Base-by-base conservation (phyloP, 2,888 invertebrate species). In the Ectropis crepuscularia region DNA sequence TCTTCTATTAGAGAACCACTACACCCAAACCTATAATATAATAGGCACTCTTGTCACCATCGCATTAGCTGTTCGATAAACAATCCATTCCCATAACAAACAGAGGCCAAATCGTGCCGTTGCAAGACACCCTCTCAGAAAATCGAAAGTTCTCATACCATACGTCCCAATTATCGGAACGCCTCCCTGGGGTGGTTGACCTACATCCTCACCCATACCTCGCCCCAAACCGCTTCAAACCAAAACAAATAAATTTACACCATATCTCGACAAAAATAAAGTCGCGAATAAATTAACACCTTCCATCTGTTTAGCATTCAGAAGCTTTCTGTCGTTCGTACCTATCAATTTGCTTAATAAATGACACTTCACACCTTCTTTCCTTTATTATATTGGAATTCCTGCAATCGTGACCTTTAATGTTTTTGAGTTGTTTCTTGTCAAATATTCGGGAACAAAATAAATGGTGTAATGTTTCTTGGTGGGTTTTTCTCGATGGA, bases 281-380 rank as follows among this genome's bases (percentile, higher is more conserved):
- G 74, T 66, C 69, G 68, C 69, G 60, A 62, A 51, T 55, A 57
- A 60, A 58, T 57, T 53, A 73, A 76, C 54, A 63, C 50, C 39
- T 53, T 45, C 47, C 47, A 16, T 46, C 69, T 70, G 74, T 76
- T 78, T 81, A 77, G 78, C 78, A 80, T 80, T 80, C 76, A 74
- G 75, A 70, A 73, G 74, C 75, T 73, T 77, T 78, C 77, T 77
- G 76, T 74, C 72, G 72, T 76, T 74, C 70, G 72, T 74, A 75
- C 74, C 78, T 78, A 82, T 80, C 80, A 81, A 79, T 79, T 80
- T 76, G 73, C 72, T 74, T 77, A 78, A 75, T 76, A 80, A 75
- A 63, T 50, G 46, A 51, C 68, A 71, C 75, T 75, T 76, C 70
- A 74, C 72, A 73, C 71, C 71, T 71, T 60, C 57, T 38, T 47